Evolutionary conservation across 2,797 vertebrate species (phyloP).

Genomic region (Lagorchestes hirsutus): DNA sequence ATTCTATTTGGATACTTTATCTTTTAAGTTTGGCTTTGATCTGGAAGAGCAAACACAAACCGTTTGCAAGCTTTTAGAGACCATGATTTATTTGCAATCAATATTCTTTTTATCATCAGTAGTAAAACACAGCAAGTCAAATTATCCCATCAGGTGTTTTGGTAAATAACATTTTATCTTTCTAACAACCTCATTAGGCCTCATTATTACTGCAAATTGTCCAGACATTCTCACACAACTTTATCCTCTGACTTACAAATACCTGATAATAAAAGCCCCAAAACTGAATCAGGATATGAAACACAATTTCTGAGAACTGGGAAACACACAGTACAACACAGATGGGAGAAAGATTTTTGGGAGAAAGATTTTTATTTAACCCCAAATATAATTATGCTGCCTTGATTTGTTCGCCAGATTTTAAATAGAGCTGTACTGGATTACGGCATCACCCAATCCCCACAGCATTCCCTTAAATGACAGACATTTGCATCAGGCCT

Average conservation of each 20-base stretch:
- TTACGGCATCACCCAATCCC: not conserved
- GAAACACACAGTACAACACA: conserved; percentile 15
- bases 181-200: conserved; percentile 86
- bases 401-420: not conserved
- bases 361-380: conserved; percentile 39
- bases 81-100: conserved; percentile 88
- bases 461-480: not conserved
- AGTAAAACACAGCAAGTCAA: conserved; percentile 88
- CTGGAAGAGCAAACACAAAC: conserved; percentile 75
- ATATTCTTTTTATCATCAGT: conserved; percentile 89
- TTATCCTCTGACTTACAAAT: conserved; percentile 68
- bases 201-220: conserved; percentile 85
- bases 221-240: conserved; percentile 69
- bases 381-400: not conserved
- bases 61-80: conserved; percentile 83
- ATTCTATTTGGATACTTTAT: conserved; percentile 72
- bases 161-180: conserved; percentile 89
- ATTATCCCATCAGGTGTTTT: conserved; percentile 89
- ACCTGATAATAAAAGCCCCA: conserved; percentile 15
- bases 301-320: not conserved
- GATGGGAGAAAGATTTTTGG: conserved; percentile 1
- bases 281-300: conserved; percentile 37
- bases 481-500: conserved; percentile 29
- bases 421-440: not conserved
- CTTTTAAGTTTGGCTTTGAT: conserved; percentile 85